phyloP scores from a whole-genome alignment of 2,888 invertebrate genomes.

The Drosophila prolongata region DNA sequence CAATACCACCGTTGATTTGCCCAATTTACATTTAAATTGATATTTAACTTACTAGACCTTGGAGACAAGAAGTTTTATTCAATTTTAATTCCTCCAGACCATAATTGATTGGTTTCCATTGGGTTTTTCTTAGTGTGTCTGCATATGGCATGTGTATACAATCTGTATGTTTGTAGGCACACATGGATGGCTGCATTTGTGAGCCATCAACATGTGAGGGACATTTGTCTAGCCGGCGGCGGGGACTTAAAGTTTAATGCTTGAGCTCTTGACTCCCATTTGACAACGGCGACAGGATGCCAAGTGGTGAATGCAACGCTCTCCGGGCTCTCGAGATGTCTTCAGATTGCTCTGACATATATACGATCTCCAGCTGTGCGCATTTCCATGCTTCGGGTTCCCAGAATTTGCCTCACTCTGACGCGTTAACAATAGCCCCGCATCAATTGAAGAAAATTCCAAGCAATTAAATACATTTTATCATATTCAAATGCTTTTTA shows the following conservation, averaged over 20 bases:
- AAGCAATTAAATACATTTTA: constrained; percentile 14
- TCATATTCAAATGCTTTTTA: constrained; percentile 2
- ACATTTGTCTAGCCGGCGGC: constrained; percentile 26
- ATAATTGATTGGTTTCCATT: not conserved
- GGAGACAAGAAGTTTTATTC: not conserved
- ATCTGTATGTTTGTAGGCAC: constrained; percentile 7
- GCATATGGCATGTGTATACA: constrained; percentile 10
- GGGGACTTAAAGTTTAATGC: constrained; percentile 20
- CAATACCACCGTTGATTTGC: not conserved
- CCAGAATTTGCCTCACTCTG: not conserved
- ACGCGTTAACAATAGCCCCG: constrained; percentile 6
- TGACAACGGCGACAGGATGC: constrained; percentile 36
- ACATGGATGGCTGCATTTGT: constrained; percentile 11
- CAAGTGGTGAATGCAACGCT: constrained; percentile 44
- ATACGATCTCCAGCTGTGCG: constrained; percentile 20
- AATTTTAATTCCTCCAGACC: not conserved
- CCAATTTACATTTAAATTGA: not conserved
- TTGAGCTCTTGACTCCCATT: constrained; percentile 38
- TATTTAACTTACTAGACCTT: not conserved
- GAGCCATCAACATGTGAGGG: constrained; percentile 27
- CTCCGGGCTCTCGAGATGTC: constrained; percentile 24
- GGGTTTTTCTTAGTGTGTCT: constrained; percentile 20
- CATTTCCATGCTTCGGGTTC: constrained; percentile 11
- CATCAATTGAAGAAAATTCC: constrained; percentile 8
- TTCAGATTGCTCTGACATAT: constrained; percentile 26